Base-by-base conservation (phyloP, 2,113 vertebrate genomes). In the Oceanodroma tethys region DNA sequence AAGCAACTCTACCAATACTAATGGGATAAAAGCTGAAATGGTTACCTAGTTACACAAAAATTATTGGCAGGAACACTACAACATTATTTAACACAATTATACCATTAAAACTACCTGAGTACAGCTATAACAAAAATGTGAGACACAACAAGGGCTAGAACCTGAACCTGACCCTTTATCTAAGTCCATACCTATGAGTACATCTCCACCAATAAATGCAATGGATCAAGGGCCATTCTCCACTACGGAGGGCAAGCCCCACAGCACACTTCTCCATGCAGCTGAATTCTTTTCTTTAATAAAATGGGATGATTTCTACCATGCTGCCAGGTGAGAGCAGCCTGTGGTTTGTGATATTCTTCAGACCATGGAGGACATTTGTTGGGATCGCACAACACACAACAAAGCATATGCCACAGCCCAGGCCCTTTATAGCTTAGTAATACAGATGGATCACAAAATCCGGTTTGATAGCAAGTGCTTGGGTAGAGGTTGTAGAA, bases 341-440 rank as follows among this genome's bases (percentile, higher is more conserved):
- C 7, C 15, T 81, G 25, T n/a, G 21, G 11, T 58, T 81, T 93
- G 20, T 38, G 10, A 29, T 55, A 62, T 43, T 68, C 38, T 71
- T 92, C 40, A 75, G 45, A 62, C 4, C 8, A 6, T 8, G 16
- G 5, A 38, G 52, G 29, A 25, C 6, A 7, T 38, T 71, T 60
- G 2, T 7, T 78, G 68, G 30, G 25, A 91, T 8, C 1, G 3
- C 3, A 18, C 8, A 68, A 45, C 0, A 0, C 10, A 30, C 30
- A 30, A 5, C 15, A 55, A 66, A 71, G 2, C 29, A 4, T 8
- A 19, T 55, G 17, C 13, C 2, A 1, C 2, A 10, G 13, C 9
- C 52, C 20, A 38, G 7, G 8, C 10, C 2, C 20, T 53, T 89
- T 81, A 47, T 26, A 53, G 13, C 8, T 81, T 43, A 50, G 10